Evolutionary conservation across 2,888 invertebrate species (phyloP).

Genomic region (Pediacus dermestoides): DNA sequence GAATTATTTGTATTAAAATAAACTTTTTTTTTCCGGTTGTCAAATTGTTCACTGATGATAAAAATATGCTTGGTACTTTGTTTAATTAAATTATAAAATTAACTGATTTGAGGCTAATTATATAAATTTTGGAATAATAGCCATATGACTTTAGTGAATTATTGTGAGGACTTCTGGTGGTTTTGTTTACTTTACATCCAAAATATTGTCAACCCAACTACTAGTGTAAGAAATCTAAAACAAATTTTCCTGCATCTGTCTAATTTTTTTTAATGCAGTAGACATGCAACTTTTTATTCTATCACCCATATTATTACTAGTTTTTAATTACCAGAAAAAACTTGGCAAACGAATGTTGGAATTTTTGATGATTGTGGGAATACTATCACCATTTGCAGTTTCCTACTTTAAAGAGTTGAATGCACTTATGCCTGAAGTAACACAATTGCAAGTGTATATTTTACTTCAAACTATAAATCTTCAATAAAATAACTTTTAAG

Average conservation of each 20-base stretch:
- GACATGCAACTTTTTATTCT: slow-evolving; percentile 27
- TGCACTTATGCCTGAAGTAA: no score
- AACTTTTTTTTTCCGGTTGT: no score
- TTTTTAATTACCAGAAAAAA: neutral
- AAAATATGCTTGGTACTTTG: no score
- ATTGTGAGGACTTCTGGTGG: slow-evolving; percentile 53
- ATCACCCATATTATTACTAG: slow-evolving; percentile 14
- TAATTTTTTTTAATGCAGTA: neutral
- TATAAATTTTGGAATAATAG: slow-evolving; percentile 44
- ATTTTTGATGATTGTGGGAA: slow-evolving; percentile 1
- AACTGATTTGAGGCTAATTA: no score
- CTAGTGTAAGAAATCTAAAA: no score
- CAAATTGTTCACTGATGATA: no score
- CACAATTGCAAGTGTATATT: no score
- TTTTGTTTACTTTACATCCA: slow-evolving; percentile 51
- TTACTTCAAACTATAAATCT: no score
- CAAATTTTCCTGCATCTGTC: neutral
- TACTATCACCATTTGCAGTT: slow-evolving; percentile 5
- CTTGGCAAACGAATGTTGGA: neutral
- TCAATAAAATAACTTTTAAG: no score
- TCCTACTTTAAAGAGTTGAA: slow-evolving; percentile 6
- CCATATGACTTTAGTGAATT: slow-evolving; percentile 4
- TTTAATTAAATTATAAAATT: no score
- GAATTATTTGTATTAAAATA: no score
- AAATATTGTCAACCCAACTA: slow-evolving; percentile 49